Percentiles rank a stretch among this genome's conserved stretches.
Evolutionary conservation across 2,888 invertebrate species (phyloP).

Genomic region (Eupithecia exiguata): DNA sequence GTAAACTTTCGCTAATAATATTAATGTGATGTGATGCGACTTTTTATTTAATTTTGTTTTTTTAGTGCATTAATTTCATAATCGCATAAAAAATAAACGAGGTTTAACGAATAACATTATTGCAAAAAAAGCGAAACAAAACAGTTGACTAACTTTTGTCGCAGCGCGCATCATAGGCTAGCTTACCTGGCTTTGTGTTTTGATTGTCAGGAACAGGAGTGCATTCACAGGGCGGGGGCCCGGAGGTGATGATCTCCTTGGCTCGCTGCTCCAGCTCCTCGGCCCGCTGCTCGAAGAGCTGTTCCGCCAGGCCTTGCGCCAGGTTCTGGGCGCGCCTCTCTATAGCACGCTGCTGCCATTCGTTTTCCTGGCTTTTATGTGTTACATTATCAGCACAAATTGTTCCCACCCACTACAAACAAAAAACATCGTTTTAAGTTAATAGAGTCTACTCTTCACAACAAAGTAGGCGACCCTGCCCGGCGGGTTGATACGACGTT

Average conservation of each 20-base stretch:
- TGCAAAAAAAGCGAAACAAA: too few relatives aligned
- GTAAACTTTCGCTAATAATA: too few relatives aligned
- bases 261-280: slow-evolving; percentile 62
- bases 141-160: too few relatives aligned
- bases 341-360: slow-evolving; percentile 61
- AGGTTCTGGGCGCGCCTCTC: slow-evolving; percentile 66
- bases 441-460: not conserved
- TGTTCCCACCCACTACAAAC: slow-evolving; percentile 68
- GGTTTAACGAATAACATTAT: too few relatives aligned
- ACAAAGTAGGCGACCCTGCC: not conserved
- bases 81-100: too few relatives aligned
- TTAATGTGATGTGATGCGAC: too few relatives aligned
- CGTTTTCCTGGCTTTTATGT: slow-evolving; percentile 49
- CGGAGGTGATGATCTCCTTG: slow-evolving; percentile 54
- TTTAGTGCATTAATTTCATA: too few relatives aligned
- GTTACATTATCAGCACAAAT: slow-evolving; percentile 62
- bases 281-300: slow-evolving; percentile 63
- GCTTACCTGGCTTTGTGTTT: not conserved
- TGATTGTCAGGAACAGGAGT: slow-evolving; percentile 22
- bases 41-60: too few relatives aligned
- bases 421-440: slow-evolving; percentile 9
- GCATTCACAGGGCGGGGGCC: slow-evolving; percentile 66
- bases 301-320: slow-evolving; percentile 65
- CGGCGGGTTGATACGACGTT: too few relatives aligned
- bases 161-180: not conserved